Conservation (phyloP, 23 tunicate genomes). For the Pegea sp. region DNA sequence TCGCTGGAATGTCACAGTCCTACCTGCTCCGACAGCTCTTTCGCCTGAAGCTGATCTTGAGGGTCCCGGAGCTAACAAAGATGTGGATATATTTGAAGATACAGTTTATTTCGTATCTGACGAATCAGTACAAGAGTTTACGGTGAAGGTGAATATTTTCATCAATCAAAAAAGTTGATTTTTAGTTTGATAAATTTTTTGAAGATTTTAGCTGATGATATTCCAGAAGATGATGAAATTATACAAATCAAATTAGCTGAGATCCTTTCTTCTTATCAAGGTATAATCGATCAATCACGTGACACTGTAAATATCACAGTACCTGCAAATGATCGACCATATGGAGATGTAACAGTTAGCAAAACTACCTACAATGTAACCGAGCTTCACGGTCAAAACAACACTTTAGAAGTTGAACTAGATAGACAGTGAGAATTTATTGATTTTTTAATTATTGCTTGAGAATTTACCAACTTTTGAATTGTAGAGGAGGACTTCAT, state of each 20-base stretch:
- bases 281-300: constrained; percentile 18
- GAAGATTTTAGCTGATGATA: constrained; percentile 23
- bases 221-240: constrained; percentile 60
- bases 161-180: not conserved
- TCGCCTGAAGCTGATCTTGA: not conserved
- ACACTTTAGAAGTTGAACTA: constrained; percentile 4
- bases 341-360: constrained; percentile 38
- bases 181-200: not conserved
- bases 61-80: constrained; percentile 4
- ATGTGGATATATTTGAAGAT: constrained; percentile 35
- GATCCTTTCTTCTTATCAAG: constrained; percentile 13
- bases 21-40: constrained; percentile 16
- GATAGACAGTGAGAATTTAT: constrained; percentile 10
- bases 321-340: constrained; percentile 66
- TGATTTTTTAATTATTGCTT: too few species aligned
- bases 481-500: constrained; percentile 41
- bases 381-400: constrained; percentile 7
- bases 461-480: too few species aligned
- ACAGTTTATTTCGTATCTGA: constrained; percentile 23
- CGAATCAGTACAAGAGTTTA: constrained; percentile 14
- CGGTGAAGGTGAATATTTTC: constrained; percentile 15
- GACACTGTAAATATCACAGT: constrained; percentile 12
- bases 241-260: constrained; percentile 13
- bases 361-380: constrained; percentile 4
- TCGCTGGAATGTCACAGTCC: constrained; percentile 12